Evolutionary conservation across 1,140 invertebrate species (phyloP).

Genomic region (Lasioglossum baleicum): DNA sequence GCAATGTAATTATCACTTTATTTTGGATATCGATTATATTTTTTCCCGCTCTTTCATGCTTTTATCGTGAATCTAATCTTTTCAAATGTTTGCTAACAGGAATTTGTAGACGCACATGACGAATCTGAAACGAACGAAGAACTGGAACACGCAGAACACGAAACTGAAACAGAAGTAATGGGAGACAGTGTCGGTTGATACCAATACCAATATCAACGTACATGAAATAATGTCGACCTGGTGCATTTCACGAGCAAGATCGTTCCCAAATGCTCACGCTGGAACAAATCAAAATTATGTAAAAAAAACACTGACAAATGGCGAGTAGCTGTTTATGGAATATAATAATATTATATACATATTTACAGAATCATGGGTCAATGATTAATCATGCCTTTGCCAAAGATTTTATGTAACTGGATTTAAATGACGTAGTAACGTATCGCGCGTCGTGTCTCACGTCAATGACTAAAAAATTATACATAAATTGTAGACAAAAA

Average conservation of each 20-base stretch:
- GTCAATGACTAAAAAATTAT: slow-evolving; percentile 30
- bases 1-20: no score
- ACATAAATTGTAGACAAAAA: slow-evolving; percentile 20
- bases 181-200: slow-evolving; percentile 75
- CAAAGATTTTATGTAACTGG: slow-evolving; percentile 75
- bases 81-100: slow-evolving; percentile 51
- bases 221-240: slow-evolving; percentile 60
- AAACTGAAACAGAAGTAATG: slow-evolving; percentile 70
- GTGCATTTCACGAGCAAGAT: slow-evolving; percentile 72
- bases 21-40: slow-evolving; percentile 24
- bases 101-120: slow-evolving; percentile 65
- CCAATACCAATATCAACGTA: slow-evolving; percentile 36
- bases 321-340: slow-evolving; percentile 65
- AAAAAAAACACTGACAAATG: slow-evolving; percentile 68
- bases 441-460: slow-evolving; percentile 7
- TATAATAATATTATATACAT: slow-evolving; percentile 61
- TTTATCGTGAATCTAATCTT: slow-evolving; percentile 1
- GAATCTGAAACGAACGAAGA: slow-evolving; percentile 56
- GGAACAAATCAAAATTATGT: slow-evolving; percentile 72
- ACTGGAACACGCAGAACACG: slow-evolving; percentile 54
- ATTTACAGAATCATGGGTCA: slow-evolving; percentile 66
- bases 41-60: background rate
- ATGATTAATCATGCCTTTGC: slow-evolving; percentile 68
- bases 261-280: slow-evolving; percentile 61
- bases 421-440: slow-evolving; percentile 54